Evolutionary conservation across 2,113 vertebrate species (phyloP).

Genomic region (Oncorhynchus kisutch): DNA sequence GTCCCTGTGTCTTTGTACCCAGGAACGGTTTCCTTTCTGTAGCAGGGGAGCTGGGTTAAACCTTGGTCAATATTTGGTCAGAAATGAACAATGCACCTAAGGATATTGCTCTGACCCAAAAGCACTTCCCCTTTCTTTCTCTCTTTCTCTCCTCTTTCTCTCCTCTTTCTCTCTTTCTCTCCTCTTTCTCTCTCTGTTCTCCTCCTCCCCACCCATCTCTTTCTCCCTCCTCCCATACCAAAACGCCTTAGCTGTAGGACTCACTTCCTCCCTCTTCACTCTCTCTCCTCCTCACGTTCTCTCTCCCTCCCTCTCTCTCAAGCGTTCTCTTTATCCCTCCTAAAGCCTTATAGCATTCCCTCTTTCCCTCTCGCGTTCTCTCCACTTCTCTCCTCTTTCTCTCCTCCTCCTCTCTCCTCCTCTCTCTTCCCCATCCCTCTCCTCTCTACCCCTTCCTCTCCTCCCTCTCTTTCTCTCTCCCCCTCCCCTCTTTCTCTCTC

Average conservation of each 20-base stretch:
- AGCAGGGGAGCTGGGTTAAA: not conserved
- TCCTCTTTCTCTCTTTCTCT: constrained; percentile 33
- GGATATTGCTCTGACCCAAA: not conserved
- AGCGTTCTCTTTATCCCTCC: not conserved
- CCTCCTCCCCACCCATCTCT: not conserved
- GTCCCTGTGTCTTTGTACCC: too few species aligned
- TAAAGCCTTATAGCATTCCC: not conserved
- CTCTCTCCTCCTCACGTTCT: constrained; percentile 38
- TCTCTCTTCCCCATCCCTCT: not conserved
- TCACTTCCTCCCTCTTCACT: too few species aligned
- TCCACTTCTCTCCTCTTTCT: too few species aligned
- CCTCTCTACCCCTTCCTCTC: too few species aligned
- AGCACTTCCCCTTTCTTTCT: constrained; percentile 51
- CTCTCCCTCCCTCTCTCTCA: constrained; percentile 28
- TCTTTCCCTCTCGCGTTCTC: not conserved
- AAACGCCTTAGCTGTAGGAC: not conserved
- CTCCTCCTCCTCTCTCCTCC: not conserved
- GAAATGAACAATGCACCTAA: not conserved
- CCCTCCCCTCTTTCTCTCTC: too few species aligned
- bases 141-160: constrained; percentile 1
- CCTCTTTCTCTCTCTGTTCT: constrained; percentile 4
- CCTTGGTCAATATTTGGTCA: constrained; percentile 4
- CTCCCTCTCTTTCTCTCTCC: not conserved
- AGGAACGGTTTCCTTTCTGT: too few species aligned
- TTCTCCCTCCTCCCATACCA: not conserved